Percentiles rank a stretch among this genome's conserved stretches.
Conservation (phyloP, 1,140 invertebrate species). For the Lucilia cuprina region DNA sequence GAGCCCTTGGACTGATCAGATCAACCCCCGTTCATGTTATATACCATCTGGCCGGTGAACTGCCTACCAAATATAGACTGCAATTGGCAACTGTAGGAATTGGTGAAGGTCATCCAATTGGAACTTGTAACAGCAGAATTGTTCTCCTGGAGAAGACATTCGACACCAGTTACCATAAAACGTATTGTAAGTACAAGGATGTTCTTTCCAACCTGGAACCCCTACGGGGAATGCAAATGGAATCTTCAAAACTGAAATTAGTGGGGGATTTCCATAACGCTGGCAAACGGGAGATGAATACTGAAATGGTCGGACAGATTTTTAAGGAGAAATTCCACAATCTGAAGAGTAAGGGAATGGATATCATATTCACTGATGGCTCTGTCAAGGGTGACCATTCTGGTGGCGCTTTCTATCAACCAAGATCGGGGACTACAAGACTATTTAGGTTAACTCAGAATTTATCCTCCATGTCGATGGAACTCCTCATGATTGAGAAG, state of each 20-base stretch:
- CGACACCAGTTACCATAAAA: not conserved
- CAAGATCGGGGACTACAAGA: not conserved
- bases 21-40: not conserved
- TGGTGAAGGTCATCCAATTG: not conserved
- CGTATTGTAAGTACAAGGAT: not conserved
- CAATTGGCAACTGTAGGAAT: slow-evolving; percentile 19
- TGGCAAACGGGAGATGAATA: not conserved
- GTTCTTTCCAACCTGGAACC: not conserved
- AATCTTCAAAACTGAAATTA: not conserved
- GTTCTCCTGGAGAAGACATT: not conserved
- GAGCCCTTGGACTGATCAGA: not conserved
- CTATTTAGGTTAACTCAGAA: not conserved
- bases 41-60: slow-evolving; percentile 10
- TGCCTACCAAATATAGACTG: not conserved
- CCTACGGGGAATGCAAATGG: not conserved
- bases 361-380: not conserved
- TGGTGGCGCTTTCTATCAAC: not conserved
- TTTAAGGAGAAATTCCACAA: not conserved
- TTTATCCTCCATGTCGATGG: not conserved
- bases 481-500: not conserved
- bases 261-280: not conserved
- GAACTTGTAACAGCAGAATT: not conserved
- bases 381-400: not conserved
- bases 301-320: not conserved
- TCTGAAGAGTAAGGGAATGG: not conserved